These are phyloP conservation scores for Anguilla megastoma DNA, from an alignment of 2,797 vertebrate species.

Conservation along the genomic window DNA sequence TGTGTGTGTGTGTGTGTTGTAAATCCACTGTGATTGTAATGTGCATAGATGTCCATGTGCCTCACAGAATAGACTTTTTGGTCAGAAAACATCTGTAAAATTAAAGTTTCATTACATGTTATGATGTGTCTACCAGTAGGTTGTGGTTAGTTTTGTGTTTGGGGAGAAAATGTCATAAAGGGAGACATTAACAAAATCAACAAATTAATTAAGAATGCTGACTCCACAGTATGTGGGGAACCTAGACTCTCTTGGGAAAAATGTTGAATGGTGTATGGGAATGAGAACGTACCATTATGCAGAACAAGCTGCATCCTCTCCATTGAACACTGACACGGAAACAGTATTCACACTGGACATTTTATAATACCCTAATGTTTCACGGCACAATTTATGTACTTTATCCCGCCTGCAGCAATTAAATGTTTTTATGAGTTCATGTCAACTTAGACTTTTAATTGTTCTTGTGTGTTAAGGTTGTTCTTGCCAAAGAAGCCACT, in stretches of 20 bases:
- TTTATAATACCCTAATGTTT: not conserved
- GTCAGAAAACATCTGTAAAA: not conserved
- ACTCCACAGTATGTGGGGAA: not conserved
- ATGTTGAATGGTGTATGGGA: not conserved
- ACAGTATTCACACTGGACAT: not conserved
- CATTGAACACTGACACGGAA: not conserved
- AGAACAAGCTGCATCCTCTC: not conserved
- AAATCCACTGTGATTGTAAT: not conserved
- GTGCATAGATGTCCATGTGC: not conserved
- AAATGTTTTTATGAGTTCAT: not conserved
- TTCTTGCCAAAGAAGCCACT: not conserved
- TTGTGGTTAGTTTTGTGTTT: not conserved
- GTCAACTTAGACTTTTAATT: not conserved
- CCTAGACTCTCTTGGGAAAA: not conserved
- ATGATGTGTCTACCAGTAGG: not conserved
- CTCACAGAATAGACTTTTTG: not conserved
- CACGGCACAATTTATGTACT: not conserved
- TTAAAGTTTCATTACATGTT: not conserved
- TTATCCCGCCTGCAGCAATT: not conserved
- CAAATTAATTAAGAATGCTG: conserved; percentile 9
- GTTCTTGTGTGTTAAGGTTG: not conserved
- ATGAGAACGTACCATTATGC: not conserved
- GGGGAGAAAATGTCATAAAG: not conserved
- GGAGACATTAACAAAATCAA: not conserved
- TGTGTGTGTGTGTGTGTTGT: not conserved